These are phyloP conservation scores for Erpornis zantholeuca DNA, from an alignment of 2,113 vertebrate genomes.

Conservation along the genomic window DNA sequence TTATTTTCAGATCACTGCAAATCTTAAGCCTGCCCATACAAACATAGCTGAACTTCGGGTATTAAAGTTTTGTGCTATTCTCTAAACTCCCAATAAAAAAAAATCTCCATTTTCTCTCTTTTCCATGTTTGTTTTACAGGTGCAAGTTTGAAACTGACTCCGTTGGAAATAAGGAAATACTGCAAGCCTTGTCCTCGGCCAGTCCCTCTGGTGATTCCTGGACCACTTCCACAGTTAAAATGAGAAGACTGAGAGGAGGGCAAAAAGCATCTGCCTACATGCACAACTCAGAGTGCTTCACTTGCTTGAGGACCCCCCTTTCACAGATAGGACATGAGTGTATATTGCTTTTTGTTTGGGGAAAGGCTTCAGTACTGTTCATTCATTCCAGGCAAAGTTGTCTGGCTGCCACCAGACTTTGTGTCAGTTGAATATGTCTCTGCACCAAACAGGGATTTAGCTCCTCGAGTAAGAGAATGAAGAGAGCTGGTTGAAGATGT, in stretches of 20 bases:
- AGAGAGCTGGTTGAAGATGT: not conserved
- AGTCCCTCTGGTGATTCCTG: rapidly evolving
- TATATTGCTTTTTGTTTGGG: not conserved
- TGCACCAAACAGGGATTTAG: not conserved
- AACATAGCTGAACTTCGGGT: not conserved
- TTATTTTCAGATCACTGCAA: not conserved
- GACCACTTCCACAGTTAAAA: constrained; percentile 44
- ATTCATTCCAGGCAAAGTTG: not conserved
- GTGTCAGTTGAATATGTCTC: not conserved
- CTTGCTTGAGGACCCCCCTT: not conserved
- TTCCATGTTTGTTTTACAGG: constrained; percentile 14
- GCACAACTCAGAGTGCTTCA: not conserved
- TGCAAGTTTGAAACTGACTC: rapidly evolving
- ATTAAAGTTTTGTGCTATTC: not conserved
- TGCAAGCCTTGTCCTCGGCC: not conserved
- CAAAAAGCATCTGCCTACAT: not conserved
- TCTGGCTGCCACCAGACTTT: not conserved
- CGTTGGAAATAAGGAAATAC: rapidly evolving
- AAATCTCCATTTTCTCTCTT: not conserved
- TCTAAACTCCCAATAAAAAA: not conserved
- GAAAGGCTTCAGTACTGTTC: not conserved
- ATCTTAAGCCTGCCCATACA: not conserved
- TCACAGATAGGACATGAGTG: not conserved
- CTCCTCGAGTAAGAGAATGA: not conserved
- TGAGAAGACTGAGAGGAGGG: not conserved